Conservation (phyloP, 2,888 invertebrate species). For the Drosophila siamana region DNA sequence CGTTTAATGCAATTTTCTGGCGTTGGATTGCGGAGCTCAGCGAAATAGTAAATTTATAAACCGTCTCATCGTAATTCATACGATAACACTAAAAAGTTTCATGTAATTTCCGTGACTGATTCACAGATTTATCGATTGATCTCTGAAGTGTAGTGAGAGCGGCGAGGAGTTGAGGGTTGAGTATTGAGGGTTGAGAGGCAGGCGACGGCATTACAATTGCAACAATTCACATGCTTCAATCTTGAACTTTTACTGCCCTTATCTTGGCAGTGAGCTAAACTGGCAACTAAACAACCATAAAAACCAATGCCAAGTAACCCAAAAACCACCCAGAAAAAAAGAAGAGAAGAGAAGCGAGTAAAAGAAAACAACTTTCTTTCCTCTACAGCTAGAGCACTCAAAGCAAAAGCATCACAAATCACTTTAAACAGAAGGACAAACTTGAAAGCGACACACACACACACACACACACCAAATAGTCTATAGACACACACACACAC, state of each 20-base stretch:
- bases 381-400: slow-evolving; percentile 57
- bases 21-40: background rate
- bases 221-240: slow-evolving; percentile 60
- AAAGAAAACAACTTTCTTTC: slow-evolving; percentile 70
- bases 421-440: slow-evolving; percentile 77
- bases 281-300: slow-evolving; percentile 75
- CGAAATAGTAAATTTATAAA: slow-evolving; percentile 1
- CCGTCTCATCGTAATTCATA: slow-evolving; percentile 1
- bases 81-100: slow-evolving; percentile 28
- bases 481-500: background rate
- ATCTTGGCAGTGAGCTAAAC: slow-evolving; percentile 58
- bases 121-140: slow-evolving; percentile 42
- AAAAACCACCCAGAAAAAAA: slow-evolving; percentile 24
- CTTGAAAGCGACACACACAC: slow-evolving; percentile 39
- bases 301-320: slow-evolving; percentile 65
- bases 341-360: slow-evolving; percentile 12
- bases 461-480: slow-evolving; percentile 3
- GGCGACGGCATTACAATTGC: slow-evolving; percentile 54
- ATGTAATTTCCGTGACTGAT: slow-evolving; percentile 26
- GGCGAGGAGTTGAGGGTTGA: background rate
- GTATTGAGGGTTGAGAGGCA: background rate
- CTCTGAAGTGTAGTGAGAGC: slow-evolving; percentile 16
- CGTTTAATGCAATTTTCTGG: background rate
- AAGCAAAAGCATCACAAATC: slow-evolving; percentile 74
- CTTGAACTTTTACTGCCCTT: slow-evolving; percentile 56